A percentile compares a stretch with the other conserved stretches of the same genome.
These are phyloP conservation scores for Buathra laborator DNA, from an alignment of 2,888 invertebrate genomes.

Conservation along the genomic window DNA sequence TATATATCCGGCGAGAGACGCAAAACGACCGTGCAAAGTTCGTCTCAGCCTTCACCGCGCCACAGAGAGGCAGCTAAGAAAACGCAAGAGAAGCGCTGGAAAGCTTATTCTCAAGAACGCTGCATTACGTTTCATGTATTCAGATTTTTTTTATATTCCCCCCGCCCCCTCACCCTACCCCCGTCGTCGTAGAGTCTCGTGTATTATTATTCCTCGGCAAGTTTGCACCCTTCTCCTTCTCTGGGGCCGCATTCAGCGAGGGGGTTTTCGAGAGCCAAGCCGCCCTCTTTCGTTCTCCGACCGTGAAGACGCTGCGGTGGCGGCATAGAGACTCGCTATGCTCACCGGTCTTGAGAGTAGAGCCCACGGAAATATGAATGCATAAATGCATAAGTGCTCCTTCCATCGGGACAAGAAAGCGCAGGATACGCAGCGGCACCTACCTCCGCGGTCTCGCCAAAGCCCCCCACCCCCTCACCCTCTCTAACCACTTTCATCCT, in stretches of 20 bases:
- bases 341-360: slow-evolving; percentile 75
- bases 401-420: slow-evolving; percentile 65
- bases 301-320: slow-evolving; percentile 69
- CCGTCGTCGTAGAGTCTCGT: slow-evolving; percentile 73
- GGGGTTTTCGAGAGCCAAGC: slow-evolving; percentile 71
- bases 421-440: slow-evolving; percentile 65
- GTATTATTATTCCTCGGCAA: slow-evolving; percentile 84
- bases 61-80: slow-evolving; percentile 17
- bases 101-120: slow-evolving; percentile 64
- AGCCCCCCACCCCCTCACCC: slow-evolving; percentile 36
- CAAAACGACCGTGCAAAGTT: slow-evolving; percentile 16
- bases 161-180: slow-evolving; percentile 72
- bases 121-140: slow-evolving; percentile 84
- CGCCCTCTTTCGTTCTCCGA: slow-evolving; percentile 66
- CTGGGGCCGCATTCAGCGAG: slow-evolving; percentile 69
- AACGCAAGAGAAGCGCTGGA: slow-evolving; percentile 57
- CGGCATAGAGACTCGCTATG: slow-evolving; percentile 76
- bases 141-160: slow-evolving; percentile 81
- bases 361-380: slow-evolving; percentile 84
- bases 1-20: background rate
- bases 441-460: slow-evolving; percentile 66
- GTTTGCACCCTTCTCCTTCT: slow-evolving; percentile 78
- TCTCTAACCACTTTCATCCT: slow-evolving; percentile 69
- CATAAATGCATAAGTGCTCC: slow-evolving; percentile 85
- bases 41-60: slow-evolving; percentile 18